A percentile compares a stretch with the other conserved stretches of the same genome.
Conservation (phyloP, 2,113 vertebrate species). For the Nettapus auritus region DNA sequence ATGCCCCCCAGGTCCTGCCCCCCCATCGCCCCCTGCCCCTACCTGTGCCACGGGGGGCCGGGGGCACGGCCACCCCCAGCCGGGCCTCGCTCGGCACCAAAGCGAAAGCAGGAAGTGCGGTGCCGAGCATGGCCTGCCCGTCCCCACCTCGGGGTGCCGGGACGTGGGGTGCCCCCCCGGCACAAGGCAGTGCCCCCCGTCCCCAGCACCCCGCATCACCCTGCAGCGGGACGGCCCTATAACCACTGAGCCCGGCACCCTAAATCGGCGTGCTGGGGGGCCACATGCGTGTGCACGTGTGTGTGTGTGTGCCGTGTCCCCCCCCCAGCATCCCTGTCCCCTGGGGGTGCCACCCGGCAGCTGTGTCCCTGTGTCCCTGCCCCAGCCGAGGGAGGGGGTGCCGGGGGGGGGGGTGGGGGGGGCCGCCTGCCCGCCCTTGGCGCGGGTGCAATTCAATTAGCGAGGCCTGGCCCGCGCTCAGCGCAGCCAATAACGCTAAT, state of each 20-base stretch:
- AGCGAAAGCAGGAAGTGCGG: slow-evolving; percentile 65
- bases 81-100: background rate
- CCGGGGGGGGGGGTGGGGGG: background rate
- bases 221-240: background rate
- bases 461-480: slow-evolving; percentile 41
- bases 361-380: accelerated
- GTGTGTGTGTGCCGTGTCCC: background rate
- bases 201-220: accelerated
- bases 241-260: too few relatives aligned
- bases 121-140: background rate
- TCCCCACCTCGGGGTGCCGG: background rate
- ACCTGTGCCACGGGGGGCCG: background rate
- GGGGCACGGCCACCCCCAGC: accelerated
- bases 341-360: background rate
- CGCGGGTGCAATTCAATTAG: slow-evolving; percentile 64
- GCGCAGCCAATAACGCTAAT: slow-evolving; percentile 61
- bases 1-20: background rate
- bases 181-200: background rate
- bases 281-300: background rate
- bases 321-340: background rate
- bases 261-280: too few relatives aligned
- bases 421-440: background rate
- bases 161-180: accelerated
- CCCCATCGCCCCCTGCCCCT: background rate
- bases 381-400: background rate